Conservation (phyloP, 2,113 vertebrate genomes). For the Oncorhynchus kisutch region DNA sequence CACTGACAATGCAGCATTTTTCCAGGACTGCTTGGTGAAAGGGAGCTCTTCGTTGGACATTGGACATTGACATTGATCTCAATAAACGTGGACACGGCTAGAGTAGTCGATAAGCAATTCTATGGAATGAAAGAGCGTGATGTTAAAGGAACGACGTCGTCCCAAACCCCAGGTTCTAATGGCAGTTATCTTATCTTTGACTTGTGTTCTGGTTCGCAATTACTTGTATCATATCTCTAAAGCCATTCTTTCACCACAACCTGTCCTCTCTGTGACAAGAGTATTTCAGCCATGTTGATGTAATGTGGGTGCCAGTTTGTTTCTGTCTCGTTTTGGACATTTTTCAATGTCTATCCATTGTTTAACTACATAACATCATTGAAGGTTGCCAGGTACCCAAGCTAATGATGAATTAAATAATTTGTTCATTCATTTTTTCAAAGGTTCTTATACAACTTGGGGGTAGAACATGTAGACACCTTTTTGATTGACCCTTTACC, state of each 20-base stretch:
- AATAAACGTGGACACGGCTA: conserved; percentile 46
- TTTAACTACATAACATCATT: too few relatives aligned
- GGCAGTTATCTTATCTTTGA: conserved; percentile 53
- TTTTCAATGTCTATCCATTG: too few relatives aligned
- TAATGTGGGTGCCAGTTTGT: neutral
- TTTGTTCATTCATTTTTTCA: too few relatives aligned
- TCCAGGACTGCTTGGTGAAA: neutral
- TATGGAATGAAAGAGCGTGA: conserved; percentile 20
- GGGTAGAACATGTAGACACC: too few relatives aligned
- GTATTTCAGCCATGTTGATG: neutral
- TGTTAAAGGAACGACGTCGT: conserved; percentile 5
- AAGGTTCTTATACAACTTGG: too few relatives aligned
- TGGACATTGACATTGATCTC: conserved; percentile 31
- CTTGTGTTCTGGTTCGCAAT: neutral
- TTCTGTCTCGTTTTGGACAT: neutral
- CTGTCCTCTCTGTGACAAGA: neutral
- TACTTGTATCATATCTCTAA: neutral
- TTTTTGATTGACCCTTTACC: too few relatives aligned
- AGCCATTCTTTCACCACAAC: neutral
- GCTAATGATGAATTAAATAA: too few relatives aligned
- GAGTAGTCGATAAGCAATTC: conserved; percentile 38
- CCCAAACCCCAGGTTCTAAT: neutral
- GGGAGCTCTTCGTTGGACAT: conserved; percentile 13
- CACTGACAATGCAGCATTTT: neutral
- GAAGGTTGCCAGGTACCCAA: too few relatives aligned